Evolutionary conservation across 2,113 vertebrate species (phyloP).

Genomic region (Phasianus colchicus): DNA sequence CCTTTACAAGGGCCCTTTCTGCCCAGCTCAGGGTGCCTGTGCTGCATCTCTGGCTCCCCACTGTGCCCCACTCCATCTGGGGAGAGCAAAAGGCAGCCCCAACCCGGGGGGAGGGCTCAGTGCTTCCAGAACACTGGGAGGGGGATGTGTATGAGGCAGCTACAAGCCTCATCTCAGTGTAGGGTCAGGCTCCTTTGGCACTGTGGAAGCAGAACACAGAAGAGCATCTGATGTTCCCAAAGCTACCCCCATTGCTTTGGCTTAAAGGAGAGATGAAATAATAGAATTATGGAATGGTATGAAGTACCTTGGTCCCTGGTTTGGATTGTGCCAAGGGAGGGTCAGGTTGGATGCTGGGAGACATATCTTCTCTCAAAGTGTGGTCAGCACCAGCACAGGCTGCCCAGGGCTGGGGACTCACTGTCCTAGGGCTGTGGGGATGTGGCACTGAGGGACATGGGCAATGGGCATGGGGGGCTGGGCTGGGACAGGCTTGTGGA

Average conservation of each 20-base stretch:
- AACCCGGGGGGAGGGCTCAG: background rate
- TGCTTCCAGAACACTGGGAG: background rate
- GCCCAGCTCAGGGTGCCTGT: background rate
- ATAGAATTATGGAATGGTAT: background rate
- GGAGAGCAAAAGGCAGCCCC: background rate
- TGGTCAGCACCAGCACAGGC: no score
- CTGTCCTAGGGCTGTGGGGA: no score
- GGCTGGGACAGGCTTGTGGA: no score
- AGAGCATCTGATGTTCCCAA: background rate
- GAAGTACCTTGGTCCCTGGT: no score
- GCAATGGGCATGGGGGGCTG: no score
- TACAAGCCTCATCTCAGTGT: background rate
- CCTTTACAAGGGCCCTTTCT: background rate
- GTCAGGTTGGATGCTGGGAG: no score
- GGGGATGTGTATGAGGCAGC: background rate
- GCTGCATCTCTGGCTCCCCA: accelerated
- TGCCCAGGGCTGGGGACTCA: no score
- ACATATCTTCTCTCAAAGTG: no score
- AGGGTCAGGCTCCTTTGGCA: accelerated
- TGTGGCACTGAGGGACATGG: no score
- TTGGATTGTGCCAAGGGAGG: no score
- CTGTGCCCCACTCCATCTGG: accelerated
- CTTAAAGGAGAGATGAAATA: background rate
- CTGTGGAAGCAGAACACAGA: background rate
- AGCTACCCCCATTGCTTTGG: background rate